Percentiles rank a stretch among this genome's conserved stretches.
phyloP scores from a whole-genome alignment of 1,140 invertebrate species.

The Drosophila varians region DNA sequence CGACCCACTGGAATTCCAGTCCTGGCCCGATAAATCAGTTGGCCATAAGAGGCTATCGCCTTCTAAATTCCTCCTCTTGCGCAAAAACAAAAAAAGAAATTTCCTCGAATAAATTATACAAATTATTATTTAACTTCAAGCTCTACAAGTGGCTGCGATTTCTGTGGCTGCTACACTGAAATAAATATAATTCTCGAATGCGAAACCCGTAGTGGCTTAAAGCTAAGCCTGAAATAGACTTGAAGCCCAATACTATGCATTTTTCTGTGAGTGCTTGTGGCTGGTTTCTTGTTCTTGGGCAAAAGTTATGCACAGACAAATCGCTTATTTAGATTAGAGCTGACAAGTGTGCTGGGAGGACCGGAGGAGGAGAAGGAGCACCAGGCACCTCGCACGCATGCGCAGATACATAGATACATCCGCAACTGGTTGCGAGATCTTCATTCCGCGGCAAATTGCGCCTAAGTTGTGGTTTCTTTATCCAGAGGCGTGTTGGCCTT shows the following conservation, averaged over 20 bases:
- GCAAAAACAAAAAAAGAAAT: slow-evolving; percentile 11
- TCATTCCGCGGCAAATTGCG: slow-evolving; percentile 27
- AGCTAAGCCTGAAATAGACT: not conserved
- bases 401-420: slow-evolving; percentile 17
- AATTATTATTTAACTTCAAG: slow-evolving; percentile 72
- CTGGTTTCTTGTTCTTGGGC: slow-evolving; percentile 19
- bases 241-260: no score
- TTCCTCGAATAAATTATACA: slow-evolving; percentile 74
- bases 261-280: slow-evolving; percentile 10
- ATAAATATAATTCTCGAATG: not conserved
- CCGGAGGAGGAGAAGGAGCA: slow-evolving; percentile 1
- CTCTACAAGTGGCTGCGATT: slow-evolving; percentile 8
- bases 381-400: slow-evolving; percentile 26
- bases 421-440: slow-evolving; percentile 46
- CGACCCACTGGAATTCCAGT: slow-evolving; percentile 22
- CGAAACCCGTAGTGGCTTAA: not conserved
- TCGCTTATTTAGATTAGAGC: slow-evolving; percentile 76
- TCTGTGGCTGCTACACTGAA: slow-evolving; percentile 10
- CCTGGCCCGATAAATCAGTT: slow-evolving; percentile 35
- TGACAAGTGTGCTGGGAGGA: slow-evolving; percentile 45
- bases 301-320: slow-evolving; percentile 69
- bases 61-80: slow-evolving; percentile 39
- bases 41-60: slow-evolving; percentile 54
- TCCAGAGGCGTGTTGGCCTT: slow-evolving; percentile 48
- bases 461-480: slow-evolving; percentile 13